Base-by-base conservation (phyloP, 1,140 invertebrate genomes). In the Chrysomallon squamiferum region DNA sequence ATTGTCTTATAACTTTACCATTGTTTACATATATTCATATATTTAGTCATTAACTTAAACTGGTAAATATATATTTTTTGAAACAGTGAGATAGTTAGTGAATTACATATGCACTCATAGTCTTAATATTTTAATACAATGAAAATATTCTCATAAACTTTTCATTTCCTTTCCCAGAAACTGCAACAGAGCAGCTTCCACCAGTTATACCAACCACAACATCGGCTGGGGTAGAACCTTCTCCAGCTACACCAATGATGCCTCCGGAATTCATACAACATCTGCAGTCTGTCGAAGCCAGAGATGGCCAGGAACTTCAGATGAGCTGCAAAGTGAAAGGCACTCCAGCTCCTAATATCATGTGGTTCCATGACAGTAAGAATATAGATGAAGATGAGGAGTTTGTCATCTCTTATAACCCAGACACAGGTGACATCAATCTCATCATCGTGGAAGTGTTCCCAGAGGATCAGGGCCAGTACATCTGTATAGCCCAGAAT, bases 401-500 rank as follows among this genome's bases (percentile, higher is more conserved):
- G 45, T 83, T 83, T 75, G 79, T 83, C 50, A 83, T 86, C 57
- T 80, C 75, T 9, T 85, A 84, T 64, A 77, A 83, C 65, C 72
- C 75, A 57, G 72, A 83, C 30, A 82, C 80, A 18, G 84, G 83
- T 6, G 75, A 78, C 45, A 74, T 78, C 9, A 65, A 41, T 54
- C 71, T 88, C 13, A 79, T 86, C 43, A 85, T 88, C 71, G 80
- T 84, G 11, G 85, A 88, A 65, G 84, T 85, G 20, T 78, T 86
- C 66, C 85, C 86, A 29, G 84, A 87, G 63, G 87, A 88, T 67
- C 75, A 81, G 56, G 87, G 87, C 35, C 79, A 83, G 59, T 88
- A 87, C 71, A 75, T 93, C 84, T 96, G 94, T 78, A 90, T 95
- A 27, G 93, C 93, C 3, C 91, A 91, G 62, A 97, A 95, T 84